Evolutionary conservation across 92 coral and sea anemone species (phyloP).

Genomic region (Desmophyllum pertusum): DNA sequence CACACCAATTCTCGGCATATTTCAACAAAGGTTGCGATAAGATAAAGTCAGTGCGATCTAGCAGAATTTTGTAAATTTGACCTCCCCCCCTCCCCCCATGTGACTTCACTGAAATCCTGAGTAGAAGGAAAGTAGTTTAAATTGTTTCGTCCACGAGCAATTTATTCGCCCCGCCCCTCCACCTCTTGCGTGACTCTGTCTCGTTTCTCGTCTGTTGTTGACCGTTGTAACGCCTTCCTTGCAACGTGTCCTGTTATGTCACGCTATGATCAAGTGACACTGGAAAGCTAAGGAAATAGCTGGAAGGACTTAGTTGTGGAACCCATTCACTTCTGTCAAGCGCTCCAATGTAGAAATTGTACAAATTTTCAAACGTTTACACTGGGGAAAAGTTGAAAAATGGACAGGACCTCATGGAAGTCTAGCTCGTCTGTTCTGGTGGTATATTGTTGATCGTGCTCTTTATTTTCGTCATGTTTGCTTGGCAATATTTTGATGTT

Average conservation of each 20-base stretch:
- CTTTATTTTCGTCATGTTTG: too few species aligned
- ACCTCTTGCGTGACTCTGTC: background rate
- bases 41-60: background rate
- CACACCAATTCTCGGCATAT: slow-evolving; percentile 4
- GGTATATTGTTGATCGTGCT: too few species aligned
- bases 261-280: background rate
- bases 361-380: too few species aligned
- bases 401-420: too few species aligned
- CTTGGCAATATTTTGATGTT: too few species aligned
- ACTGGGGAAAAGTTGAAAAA: too few species aligned
- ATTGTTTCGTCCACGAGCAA: too few species aligned
- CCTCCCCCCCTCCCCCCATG: too few species aligned
- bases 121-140: background rate
- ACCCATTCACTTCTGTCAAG: too few species aligned
- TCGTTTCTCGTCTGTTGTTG: too few species aligned
- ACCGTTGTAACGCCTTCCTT: background rate
- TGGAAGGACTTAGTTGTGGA: background rate
- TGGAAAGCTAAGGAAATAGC: background rate
- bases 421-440: too few species aligned
- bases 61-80: background rate
- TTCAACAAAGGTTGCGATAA: background rate
- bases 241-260: background rate
- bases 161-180: background rate
- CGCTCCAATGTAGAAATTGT: background rate
- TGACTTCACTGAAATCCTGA: background rate